These are phyloP conservation scores for Onthophagus sagittarius DNA, from an alignment of 2,888 invertebrate genomes.

Conservation along the genomic window DNA sequence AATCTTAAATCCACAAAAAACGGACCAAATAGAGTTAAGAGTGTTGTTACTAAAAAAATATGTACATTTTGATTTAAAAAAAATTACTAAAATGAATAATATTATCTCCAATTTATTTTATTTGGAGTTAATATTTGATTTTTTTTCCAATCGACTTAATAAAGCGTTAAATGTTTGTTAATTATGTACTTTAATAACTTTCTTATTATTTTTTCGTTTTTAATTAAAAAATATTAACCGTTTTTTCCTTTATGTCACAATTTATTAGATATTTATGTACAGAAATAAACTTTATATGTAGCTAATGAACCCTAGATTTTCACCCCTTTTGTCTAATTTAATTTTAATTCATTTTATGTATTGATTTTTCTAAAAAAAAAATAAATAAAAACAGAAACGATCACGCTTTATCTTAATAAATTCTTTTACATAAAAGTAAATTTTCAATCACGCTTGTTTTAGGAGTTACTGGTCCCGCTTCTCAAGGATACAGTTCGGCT, in stretches of 20 bases:
- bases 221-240: slow-evolving; percentile 16
- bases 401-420: not conserved
- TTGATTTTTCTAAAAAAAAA: not conserved
- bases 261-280: not conserved
- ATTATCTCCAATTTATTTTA: too few relatives aligned
- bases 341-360: not conserved
- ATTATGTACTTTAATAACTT: too few relatives aligned
- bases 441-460: slow-evolving; percentile 21
- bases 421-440: not conserved
- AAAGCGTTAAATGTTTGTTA: too few relatives aligned
- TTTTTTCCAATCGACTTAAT: too few relatives aligned
- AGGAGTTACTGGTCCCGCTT: slow-evolving; percentile 22
- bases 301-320: not conserved
- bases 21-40: not conserved
- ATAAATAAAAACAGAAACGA: not conserved
- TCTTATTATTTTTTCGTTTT: too few relatives aligned
- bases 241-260: slow-evolving; percentile 44
- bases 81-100: not conserved
- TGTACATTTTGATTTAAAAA: not conserved
- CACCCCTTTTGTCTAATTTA: not conserved
- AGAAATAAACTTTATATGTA: not conserved
- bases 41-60: not conserved
- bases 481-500: slow-evolving; percentile 41
- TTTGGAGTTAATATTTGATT: too few relatives aligned
- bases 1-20: not conserved